These are phyloP conservation scores for Euphonia xanthogaster DNA, from an alignment of 2,797 vertebrate genomes.

Conservation along the genomic window DNA sequence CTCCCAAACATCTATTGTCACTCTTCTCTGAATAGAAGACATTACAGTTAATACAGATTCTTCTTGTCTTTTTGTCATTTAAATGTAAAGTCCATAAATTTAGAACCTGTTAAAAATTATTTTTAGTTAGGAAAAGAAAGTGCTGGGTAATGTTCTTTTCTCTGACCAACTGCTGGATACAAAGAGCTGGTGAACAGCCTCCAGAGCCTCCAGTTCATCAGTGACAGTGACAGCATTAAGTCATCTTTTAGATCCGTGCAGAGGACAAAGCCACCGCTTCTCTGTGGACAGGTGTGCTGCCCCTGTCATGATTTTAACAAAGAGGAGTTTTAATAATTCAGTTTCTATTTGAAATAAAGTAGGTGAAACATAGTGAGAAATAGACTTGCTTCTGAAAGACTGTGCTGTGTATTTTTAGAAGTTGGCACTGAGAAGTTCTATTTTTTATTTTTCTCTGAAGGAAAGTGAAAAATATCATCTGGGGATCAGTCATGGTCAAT, in stretches of 20 bases:
- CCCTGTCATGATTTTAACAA: not conserved
- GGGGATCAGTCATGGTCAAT: not conserved
- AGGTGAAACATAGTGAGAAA: not conserved
- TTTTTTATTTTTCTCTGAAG: not conserved
- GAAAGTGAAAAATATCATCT: not conserved
- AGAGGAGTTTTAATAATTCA: not conserved
- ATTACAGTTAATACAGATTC: not conserved
- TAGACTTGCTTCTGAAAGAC: not conserved
- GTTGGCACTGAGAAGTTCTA: not conserved
- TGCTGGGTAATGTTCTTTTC: conserved; percentile 19
- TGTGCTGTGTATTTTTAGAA: not conserved
- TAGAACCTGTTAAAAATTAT: conserved; percentile 7
- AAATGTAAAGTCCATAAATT: conserved; percentile 37
- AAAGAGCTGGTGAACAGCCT: not conserved
- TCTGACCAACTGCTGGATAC: not conserved
- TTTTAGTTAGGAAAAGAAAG: conserved; percentile 13
- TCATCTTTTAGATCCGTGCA: not conserved
- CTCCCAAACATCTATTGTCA: not conserved
- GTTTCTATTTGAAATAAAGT: not conserved
- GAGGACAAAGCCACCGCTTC: not conserved
- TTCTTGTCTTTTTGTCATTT: conserved; percentile 39
- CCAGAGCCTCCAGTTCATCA: not conserved
- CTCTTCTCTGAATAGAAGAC: conserved; percentile 32
- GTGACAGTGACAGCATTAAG: not conserved
- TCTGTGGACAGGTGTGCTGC: not conserved